Evolutionary conservation across 2,113 vertebrate species (phyloP).

Genomic region (Catharus minimus): DNA sequence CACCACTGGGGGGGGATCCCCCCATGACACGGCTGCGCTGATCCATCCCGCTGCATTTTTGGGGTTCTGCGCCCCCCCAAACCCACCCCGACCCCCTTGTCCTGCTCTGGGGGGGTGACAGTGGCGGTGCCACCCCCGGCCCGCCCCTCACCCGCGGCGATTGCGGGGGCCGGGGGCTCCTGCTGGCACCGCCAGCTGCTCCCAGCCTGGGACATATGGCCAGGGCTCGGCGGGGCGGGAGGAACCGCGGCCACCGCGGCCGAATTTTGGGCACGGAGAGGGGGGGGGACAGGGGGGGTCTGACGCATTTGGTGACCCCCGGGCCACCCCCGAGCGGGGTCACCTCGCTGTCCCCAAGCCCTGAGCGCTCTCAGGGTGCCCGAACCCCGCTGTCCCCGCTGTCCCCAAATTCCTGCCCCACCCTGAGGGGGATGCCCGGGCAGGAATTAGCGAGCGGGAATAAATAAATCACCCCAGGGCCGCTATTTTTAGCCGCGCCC

Average conservation of each 20-base stretch:
- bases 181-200: neutral
- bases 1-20: neutral
- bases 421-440: neutral
- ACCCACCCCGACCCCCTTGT: neutral
- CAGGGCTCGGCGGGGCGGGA: neutral
- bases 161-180: neutral
- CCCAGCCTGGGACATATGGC: constrained; percentile 17
- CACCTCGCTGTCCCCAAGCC: rapidly evolving
- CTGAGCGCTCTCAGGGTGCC: neutral
- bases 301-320: neutral
- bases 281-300: neutral
- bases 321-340: neutral
- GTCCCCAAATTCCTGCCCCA: neutral
- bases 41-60: no score
- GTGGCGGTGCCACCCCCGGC: neutral
- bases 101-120: neutral
- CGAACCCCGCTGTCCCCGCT: neutral
- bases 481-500: constrained; percentile 31
- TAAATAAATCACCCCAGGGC: constrained; percentile 4
- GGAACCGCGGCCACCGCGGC: neutral
- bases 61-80: neutral
- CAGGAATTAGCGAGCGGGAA: neutral
- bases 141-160: neutral
- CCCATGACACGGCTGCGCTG: no score
- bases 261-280: neutral